phyloP scores from a whole-genome alignment of 1,140 invertebrate species.

The Drosophila setifemur region DNA sequence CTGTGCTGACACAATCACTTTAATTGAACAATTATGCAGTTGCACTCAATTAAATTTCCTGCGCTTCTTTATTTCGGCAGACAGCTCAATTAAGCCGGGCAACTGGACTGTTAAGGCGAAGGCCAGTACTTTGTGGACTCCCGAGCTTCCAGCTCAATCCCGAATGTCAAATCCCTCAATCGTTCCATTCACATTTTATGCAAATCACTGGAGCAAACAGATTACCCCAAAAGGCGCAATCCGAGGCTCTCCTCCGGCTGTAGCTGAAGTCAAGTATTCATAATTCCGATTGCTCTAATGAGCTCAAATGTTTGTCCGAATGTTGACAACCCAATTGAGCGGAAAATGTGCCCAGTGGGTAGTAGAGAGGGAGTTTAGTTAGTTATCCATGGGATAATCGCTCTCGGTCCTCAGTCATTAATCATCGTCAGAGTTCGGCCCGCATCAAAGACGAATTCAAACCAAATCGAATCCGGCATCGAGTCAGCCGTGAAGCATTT shows the following conservation, averaged over 20 bases:
- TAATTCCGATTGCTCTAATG: slow-evolving; percentile 66
- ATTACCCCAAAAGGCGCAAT: slow-evolving; percentile 29
- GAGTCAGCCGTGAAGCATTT: slow-evolving; percentile 29
- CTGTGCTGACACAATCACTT: slow-evolving; percentile 58
- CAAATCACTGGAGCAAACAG: slow-evolving; percentile 66
- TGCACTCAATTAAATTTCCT: slow-evolving; percentile 70
- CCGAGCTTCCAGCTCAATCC: neutral
- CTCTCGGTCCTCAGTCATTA: slow-evolving; percentile 42
- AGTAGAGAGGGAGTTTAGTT: slow-evolving; percentile 6
- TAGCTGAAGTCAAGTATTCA: slow-evolving; percentile 60
- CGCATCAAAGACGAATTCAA: slow-evolving; percentile 32
- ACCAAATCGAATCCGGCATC: slow-evolving; percentile 28
- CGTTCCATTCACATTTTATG: slow-evolving; percentile 50
- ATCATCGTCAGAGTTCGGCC: slow-evolving; percentile 51
- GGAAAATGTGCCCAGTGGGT: slow-evolving; percentile 49
- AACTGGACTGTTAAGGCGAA: slow-evolving; percentile 30
- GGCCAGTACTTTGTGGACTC: neutral
- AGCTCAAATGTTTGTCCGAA: slow-evolving; percentile 72
- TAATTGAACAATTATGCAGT: slow-evolving; percentile 76
- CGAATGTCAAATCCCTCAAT: neutral
- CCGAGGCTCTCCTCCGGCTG: neutral
- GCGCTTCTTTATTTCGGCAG: slow-evolving; percentile 19
- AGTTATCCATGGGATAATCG: slow-evolving; percentile 4
- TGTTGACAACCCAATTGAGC: slow-evolving; percentile 74
- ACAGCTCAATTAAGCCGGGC: slow-evolving; percentile 27